Evolutionary conservation across 2,888 invertebrate species (phyloP).

Genomic region (Dorcus parallelipipedus): DNA sequence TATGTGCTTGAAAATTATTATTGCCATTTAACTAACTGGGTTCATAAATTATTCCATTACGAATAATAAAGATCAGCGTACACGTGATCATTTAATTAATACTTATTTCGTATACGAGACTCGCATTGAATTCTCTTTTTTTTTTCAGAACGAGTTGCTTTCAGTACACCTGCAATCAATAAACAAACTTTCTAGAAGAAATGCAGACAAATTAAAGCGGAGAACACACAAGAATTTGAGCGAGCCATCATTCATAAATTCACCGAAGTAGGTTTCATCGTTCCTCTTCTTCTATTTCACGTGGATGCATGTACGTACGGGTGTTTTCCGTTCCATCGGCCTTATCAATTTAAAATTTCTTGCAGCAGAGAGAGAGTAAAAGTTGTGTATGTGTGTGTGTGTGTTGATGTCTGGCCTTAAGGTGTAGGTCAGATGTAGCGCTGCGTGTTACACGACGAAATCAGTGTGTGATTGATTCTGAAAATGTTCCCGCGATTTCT

Average conservation of each 20-base stretch:
- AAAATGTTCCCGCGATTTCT: too few relatives aligned
- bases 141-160: slow-evolving; percentile 5
- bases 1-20: neutral
- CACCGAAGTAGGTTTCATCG: slow-evolving; percentile 8
- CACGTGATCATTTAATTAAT: slow-evolving; percentile 6
- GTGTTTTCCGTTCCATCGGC: too few relatives aligned
- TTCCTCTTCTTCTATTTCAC: slow-evolving; percentile 3
- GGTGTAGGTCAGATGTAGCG: too few relatives aligned
- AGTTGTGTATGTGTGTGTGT: too few relatives aligned
- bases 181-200: slow-evolving; percentile 29
- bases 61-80: slow-evolving; percentile 7
- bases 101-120: slow-evolving; percentile 7
- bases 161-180: slow-evolving; percentile 28
- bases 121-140: slow-evolving; percentile 1
- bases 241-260: slow-evolving; percentile 18
- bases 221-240: slow-evolving; percentile 13
- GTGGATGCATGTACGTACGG: neutral
- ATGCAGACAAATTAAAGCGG: slow-evolving; percentile 18
- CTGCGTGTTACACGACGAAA: too few relatives aligned
- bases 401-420: too few relatives aligned
- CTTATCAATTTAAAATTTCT: too few relatives aligned
- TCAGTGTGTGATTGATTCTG: too few relatives aligned
- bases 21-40: slow-evolving; percentile 4
- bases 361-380: too few relatives aligned
- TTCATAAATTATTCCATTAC: slow-evolving; percentile 2